Base-by-base conservation (phyloP, 2,113 vertebrate genomes). In the Tenrec ecaudatus region DNA sequence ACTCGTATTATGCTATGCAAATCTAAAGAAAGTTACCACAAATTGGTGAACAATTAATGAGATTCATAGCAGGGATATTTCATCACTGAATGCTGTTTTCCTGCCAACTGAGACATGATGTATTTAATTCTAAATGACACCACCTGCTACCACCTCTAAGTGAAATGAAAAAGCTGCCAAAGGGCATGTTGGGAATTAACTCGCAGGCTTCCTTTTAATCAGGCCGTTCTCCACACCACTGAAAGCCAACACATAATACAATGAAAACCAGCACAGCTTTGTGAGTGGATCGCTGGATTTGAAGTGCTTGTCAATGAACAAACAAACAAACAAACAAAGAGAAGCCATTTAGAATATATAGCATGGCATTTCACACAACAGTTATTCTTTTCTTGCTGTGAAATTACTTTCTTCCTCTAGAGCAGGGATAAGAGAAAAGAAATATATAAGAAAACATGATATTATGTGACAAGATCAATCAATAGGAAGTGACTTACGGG, bases 121-220 rank as follows among this genome's bases (percentile, higher is more conserved):
- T 88, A 97, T 96, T 97, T 98, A 96, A 98, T 95, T 98, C 94
- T 97, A 98, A 98, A 98, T 96, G 96, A 98, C 89, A 97, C 95
- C 97, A 98, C 97, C 98, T 98, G 98, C 96, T 98, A 96, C 96
- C 95, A 97, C 96, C 97, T 98, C 97, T 95, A 97, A 97, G 96
- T 95, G 91, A 97, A 98, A 97, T 92, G 96, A 97, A 97, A 98
- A 97, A 96, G 92, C 96, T 97, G 96, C 97, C 97, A 98, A 96
- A 93, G 96, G 97, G 86, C 94, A 98, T 91, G 92, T 95, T 97
- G 96, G 92, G 96, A 97, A 97, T 97, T 97, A 97, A 97, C 96
- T 94, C 94, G 73, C 92, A 98, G 89, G 75, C 87, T 96, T 96
- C 89, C 90, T 95, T 97, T 97, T 97, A 97, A 97, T 97, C 94